A percentile compares a stretch with the other conserved stretches of the same genome.
Conservation (phyloP, 2,888 invertebrate species). For the Cryptus viduatorius region DNA sequence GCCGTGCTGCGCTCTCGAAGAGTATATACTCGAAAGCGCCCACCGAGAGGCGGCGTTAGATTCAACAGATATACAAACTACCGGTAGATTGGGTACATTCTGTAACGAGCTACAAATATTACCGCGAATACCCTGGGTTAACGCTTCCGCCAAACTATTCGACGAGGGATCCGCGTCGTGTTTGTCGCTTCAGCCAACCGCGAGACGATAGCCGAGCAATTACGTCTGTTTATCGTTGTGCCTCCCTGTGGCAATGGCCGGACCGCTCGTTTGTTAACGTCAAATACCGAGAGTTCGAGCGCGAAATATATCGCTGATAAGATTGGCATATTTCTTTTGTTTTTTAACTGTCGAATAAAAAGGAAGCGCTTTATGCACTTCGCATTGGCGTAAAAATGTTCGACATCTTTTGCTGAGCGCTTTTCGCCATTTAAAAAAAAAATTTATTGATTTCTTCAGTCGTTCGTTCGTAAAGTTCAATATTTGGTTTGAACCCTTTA, state of each 20-base stretch:
- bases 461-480: too few relatives aligned
- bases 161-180: constrained; percentile 65
- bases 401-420: too few relatives aligned
- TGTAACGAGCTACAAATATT: constrained; percentile 79
- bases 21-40: constrained; percentile 42
- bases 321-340: constrained; percentile 1
- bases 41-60: constrained; percentile 51
- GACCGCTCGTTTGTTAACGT: constrained; percentile 55
- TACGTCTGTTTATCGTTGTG: constrained; percentile 77
- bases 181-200: constrained; percentile 60
- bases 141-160: constrained; percentile 49
- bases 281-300: constrained; percentile 33
- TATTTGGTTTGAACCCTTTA: too few relatives aligned
- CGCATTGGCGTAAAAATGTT: too few relatives aligned
- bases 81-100: constrained; percentile 73
- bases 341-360: background rate
- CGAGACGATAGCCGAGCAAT: constrained; percentile 78
- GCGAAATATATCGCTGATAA: background rate
- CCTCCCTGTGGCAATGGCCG: constrained; percentile 47
- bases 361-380: background rate
- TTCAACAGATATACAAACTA: constrained; percentile 69
- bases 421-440: too few relatives aligned
- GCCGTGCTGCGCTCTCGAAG: constrained; percentile 27
- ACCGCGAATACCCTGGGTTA: constrained; percentile 43
- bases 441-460: too few relatives aligned